Base-by-base conservation (phyloP, 2,113 vertebrate species). In the Microtus pennsylvanicus region DNA sequence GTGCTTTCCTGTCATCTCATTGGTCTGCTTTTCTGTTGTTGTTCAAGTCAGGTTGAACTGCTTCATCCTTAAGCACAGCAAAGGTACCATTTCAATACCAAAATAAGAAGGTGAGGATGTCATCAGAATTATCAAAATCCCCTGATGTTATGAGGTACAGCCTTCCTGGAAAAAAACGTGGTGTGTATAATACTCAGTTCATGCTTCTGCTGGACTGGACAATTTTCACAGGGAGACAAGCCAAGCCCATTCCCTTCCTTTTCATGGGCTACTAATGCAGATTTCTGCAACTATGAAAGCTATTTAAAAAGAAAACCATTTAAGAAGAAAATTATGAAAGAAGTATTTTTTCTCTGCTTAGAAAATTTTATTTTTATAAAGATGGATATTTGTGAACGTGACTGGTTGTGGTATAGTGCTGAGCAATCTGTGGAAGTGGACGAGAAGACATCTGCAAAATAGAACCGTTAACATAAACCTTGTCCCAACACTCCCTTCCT, bases 331-430 rank as follows among this genome's bases (percentile, higher is more conserved):
- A 30, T n/a, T 33, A 38, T 47, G 33, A 85, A 63, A 50, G 24
- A 69, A 94, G 35, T 21, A 13, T n/a, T 35, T 19, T 28, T 17
- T 38, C 61, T 47, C 13, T 58, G 10, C 16, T 89, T 35, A 96
- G 75, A 33, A 93, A 95, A 89, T 50, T 52, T 14, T 61, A 61
- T 91, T 76, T 52, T 78, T 38, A 77, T 80, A 58, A 90, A 61
- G 2, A 81, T 17, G 14, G 55, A 7, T 63, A 87, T 35, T 19
- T 69, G 14, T 24, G 28, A 78, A 9, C 14, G 12, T 55, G 55
- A 75, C 86, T 75, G 42, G 5, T 63, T 72, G 1, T 24, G 33
- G 5, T 5, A 9, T 58, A 9, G 30, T 58, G 33, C 19, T 82
- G 8, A 83, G 7, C 17, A 87, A 21, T 55, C 1, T 0, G 19